A percentile compares a stretch with the other conserved stretches of the same genome.
Evolutionary conservation across 2,797 vertebrate species (phyloP).

Genomic region (Myotis daubentonii): DNA sequence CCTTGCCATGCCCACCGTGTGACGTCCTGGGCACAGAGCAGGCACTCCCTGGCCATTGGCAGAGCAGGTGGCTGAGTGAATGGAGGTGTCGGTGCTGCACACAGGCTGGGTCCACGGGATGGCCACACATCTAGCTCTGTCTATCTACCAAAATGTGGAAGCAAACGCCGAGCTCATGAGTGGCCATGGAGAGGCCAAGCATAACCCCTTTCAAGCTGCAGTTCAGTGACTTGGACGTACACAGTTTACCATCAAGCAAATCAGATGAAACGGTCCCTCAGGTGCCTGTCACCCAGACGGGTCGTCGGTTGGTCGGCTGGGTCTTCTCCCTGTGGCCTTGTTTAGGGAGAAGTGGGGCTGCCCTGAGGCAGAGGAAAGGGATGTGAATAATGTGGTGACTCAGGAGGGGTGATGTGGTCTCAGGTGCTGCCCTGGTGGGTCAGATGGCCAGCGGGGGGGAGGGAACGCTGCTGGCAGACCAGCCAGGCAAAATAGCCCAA

Average conservation of each 20-base stretch:
- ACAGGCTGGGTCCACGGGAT: background rate
- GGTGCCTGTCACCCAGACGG: rapidly evolving
- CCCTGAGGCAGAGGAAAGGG: rapidly evolving
- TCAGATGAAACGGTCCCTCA: background rate
- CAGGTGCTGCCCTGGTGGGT: background rate
- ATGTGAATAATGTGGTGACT: background rate
- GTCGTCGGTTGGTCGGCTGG: background rate
- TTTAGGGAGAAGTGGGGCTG: background rate
- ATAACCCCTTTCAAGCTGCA: background rate
- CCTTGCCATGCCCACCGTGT: rapidly evolving
- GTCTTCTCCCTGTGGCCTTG: too few relatives aligned
- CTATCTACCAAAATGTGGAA: rapidly evolving
- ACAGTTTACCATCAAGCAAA: background rate
- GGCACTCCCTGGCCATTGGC: background rate
- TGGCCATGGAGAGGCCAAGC: background rate
- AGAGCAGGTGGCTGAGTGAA: rapidly evolving
- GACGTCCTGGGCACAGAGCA: background rate
- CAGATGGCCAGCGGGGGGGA: rapidly evolving
- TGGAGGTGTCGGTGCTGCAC: too few relatives aligned
- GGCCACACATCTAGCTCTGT: background rate
- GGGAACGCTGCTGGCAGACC: background rate
- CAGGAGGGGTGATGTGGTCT: background rate
- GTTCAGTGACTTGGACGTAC: background rate
- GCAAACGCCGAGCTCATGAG: background rate
- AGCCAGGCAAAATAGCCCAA: background rate